Evolutionary conservation across 2,113 vertebrate genomes (phyloP).

Genomic region (Ptyas mucosa): DNA sequence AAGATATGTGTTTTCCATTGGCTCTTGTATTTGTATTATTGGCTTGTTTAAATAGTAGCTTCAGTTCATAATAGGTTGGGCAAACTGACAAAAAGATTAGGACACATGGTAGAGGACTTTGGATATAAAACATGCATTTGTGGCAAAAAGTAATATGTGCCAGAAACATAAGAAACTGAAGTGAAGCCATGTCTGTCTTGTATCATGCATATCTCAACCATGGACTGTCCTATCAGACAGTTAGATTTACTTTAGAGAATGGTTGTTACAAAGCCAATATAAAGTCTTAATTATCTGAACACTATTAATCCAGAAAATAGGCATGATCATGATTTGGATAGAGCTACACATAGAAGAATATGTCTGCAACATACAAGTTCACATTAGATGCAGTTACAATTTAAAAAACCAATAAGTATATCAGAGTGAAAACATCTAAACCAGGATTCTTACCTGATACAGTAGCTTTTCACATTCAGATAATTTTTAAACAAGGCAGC

Average conservation of each 20-base stretch:
- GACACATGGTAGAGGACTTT: constrained; percentile 47
- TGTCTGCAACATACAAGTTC: neutral
- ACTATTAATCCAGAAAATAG: neutral
- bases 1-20: constrained; percentile 48
- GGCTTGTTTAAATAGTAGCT: constrained; percentile 62
- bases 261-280: neutral
- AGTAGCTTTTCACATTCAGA: neutral
- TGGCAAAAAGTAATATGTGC: constrained; percentile 39
- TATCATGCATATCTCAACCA: neutral
- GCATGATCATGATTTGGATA: neutral
- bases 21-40: constrained; percentile 51
- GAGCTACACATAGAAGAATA: neutral
- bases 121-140: constrained; percentile 62
- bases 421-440: neutral
- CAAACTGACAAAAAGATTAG: constrained; percentile 66
- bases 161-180: constrained; percentile 51
- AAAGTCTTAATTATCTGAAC: neutral
- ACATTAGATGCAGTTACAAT: neutral
- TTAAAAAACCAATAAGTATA: neutral
- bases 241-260: constrained; percentile 14
- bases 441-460: neutral
- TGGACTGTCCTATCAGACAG: constrained; percentile 24
- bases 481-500: neutral
- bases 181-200: constrained; percentile 47
- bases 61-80: constrained; percentile 56